Conservation (phyloP, 2,113 vertebrate genomes). For the Sigmodon hispidus region DNA sequence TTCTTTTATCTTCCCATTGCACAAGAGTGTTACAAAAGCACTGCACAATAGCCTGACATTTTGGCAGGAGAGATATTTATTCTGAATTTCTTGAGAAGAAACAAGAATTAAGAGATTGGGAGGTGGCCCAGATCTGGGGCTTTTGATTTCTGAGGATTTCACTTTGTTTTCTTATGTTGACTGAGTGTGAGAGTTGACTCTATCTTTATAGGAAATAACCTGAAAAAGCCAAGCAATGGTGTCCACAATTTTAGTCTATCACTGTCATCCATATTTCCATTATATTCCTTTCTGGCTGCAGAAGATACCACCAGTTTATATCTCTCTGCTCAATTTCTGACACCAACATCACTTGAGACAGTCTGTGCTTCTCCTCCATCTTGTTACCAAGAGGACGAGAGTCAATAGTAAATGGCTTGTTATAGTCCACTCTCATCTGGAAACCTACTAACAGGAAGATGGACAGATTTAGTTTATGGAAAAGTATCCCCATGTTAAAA, state of each 20-base stretch:
- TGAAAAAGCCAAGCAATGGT: not conserved
- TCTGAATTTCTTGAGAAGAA: conserved; percentile 19
- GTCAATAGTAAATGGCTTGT: not conserved
- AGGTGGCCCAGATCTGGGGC: not conserved
- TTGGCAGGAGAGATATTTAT: conserved; percentile 1
- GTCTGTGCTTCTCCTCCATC: not conserved
- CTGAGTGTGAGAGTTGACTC: not conserved
- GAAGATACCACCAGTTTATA: not conserved
- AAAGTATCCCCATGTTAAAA: not conserved
- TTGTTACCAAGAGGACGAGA: not conserved
- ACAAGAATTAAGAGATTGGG: not conserved
- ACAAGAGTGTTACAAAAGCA: conserved; percentile 47
- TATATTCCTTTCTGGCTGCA: not conserved
- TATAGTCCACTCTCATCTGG: not conserved
- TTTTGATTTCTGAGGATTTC: not conserved
- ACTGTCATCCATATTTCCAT: not conserved
- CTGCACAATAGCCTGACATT: not conserved
- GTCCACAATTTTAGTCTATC: not conserved
- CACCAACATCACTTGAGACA: not conserved
- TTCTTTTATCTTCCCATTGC: conserved; percentile 49
- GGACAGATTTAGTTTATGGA: not conserved
- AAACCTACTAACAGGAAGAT: not conserved
- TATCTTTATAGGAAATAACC: not conserved
- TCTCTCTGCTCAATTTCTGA: not conserved
- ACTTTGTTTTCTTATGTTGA: conserved; percentile 5